Percentiles rank a stretch among this genome's conserved stretches.
These are phyloP conservation scores for Globia sparganii DNA, from an alignment of 2,888 invertebrate genomes.

Conservation along the genomic window DNA sequence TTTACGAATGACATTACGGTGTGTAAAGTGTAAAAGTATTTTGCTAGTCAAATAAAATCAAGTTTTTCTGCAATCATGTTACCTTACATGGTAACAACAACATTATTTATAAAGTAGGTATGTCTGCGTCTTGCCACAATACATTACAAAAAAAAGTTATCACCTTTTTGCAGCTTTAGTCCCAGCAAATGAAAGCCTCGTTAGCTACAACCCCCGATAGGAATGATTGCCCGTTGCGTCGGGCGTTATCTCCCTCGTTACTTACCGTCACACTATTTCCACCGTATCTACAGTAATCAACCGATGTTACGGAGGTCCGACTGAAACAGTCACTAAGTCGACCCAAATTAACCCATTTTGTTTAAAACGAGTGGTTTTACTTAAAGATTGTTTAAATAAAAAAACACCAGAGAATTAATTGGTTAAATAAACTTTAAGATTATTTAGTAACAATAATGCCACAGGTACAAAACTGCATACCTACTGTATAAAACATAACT, in stretches of 20 bases:
- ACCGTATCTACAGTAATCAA: constrained; percentile 26
- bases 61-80: not conserved
- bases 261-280: constrained; percentile 33
- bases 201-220: constrained; percentile 28
- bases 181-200: constrained; percentile 26
- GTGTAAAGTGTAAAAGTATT: too few species aligned
- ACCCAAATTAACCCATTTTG: constrained; percentile 20
- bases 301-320: constrained; percentile 5
- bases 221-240: constrained; percentile 26
- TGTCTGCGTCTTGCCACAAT: not conserved
- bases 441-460: not conserved
- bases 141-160: not conserved
- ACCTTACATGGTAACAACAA: not conserved
- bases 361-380: not conserved
- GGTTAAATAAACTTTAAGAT: not conserved
- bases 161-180: constrained; percentile 18
- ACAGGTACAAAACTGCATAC: too few species aligned
- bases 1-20: not conserved
- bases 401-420: too few species aligned
- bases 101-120: not conserved
- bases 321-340: constrained; percentile 26
- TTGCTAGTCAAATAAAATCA: not conserved
- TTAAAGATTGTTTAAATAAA: not conserved
- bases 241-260: constrained; percentile 39
- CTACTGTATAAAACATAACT: too few species aligned